Percentiles rank a stretch among this genome's conserved stretches.
Evolutionary conservation across 2,797 vertebrate species (phyloP).

Genomic region (Margarornis squamiger): DNA sequence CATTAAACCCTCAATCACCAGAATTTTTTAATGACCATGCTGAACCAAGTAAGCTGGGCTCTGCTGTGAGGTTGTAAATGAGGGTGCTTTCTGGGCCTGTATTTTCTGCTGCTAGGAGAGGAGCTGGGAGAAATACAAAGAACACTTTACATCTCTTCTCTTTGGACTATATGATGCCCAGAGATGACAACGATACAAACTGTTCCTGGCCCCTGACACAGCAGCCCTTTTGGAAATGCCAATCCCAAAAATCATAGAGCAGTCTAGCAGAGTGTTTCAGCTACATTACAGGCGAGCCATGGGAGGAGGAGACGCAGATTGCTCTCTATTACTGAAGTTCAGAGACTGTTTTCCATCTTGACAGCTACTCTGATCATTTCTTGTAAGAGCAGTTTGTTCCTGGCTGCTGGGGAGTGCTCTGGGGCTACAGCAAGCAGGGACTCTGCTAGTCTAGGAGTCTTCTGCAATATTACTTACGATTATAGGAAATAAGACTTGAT

Average conservation of each 20-base stretch:
- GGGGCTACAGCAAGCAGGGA: not conserved
- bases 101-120: not conserved
- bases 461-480: not conserved
- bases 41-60: not conserved
- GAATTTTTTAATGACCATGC: not conserved
- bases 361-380: not conserved
- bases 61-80: not conserved
- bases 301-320: not conserved
- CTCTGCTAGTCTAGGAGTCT: not conserved
- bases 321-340: not conserved
- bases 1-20: not conserved
- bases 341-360: not conserved
- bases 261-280: not conserved
- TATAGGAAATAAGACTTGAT: not conserved
- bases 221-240: not conserved
- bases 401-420: not conserved
- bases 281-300: rapidly evolving
- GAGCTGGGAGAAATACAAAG: not conserved
- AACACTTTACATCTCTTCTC: not conserved
- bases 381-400: not conserved
- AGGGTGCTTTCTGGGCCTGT: not conserved
- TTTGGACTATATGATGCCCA: not conserved
- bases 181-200: not conserved
- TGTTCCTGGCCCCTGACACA: not conserved
- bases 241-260: not conserved